Evolutionary conservation across 2,797 vertebrate genomes (phyloP).

Genomic region (Percopsis omiscomaycus): DNA sequence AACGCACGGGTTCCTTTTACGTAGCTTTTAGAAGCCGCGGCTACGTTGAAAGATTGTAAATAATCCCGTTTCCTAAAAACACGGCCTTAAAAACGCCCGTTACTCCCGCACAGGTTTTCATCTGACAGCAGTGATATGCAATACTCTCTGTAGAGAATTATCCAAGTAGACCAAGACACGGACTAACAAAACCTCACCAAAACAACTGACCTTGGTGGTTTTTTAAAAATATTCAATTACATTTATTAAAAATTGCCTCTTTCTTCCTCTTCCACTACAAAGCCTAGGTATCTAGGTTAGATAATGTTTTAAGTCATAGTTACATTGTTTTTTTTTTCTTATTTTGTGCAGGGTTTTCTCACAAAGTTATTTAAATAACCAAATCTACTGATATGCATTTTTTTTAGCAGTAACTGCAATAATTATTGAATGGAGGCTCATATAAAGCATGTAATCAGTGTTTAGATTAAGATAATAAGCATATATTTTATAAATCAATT

Average conservation of each 20-base stretch:
- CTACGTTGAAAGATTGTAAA: no score
- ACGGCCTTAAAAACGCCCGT: no score
- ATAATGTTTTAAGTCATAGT: conserved; percentile 69
- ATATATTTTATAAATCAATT: conserved; percentile 54
- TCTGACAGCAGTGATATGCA: conserved; percentile 58
- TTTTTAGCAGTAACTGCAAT: conserved; percentile 66
- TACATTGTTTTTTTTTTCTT: conserved; percentile 61
- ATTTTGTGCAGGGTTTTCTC: conserved; percentile 76
- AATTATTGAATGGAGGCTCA: conserved; percentile 55
- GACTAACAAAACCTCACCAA: conserved; percentile 73
- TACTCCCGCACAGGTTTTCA: conserved; percentile 34
- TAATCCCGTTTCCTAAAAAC: no score
- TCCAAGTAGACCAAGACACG: conserved; percentile 73
- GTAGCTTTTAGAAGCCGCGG: neutral
- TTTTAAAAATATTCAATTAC: conserved; percentile 63
- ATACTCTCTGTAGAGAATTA: conserved; percentile 66
- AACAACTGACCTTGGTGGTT: conserved; percentile 66
- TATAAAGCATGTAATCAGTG: conserved; percentile 55
- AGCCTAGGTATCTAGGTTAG: conserved; percentile 72
- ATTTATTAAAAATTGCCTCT: conserved; percentile 64
- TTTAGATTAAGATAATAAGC: conserved; percentile 59
- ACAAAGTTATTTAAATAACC: conserved; percentile 67
- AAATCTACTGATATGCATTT: conserved; percentile 77
- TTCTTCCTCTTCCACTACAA: conserved; percentile 60
- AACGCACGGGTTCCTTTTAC: conserved; percentile 30